Conservation (phyloP, 2,888 invertebrate species). For the Tachystola acroxantha region DNA sequence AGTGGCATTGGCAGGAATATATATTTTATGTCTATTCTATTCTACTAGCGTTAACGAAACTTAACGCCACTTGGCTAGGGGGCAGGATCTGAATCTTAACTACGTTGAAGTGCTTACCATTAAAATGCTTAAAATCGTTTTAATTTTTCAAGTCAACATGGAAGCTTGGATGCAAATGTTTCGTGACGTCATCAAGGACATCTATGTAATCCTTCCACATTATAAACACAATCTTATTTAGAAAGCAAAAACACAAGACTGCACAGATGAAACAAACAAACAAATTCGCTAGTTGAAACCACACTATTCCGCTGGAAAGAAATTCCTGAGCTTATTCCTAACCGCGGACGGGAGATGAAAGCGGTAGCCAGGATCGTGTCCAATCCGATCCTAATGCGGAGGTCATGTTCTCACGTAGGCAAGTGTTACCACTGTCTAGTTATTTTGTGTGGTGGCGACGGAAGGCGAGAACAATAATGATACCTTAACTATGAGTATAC, state of each 20-base stretch:
- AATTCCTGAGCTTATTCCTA: conserved; percentile 8
- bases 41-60: too few species aligned
- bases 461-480: too few species aligned
- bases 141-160: too few species aligned
- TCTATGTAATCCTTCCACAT: not conserved
- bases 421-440: conserved; percentile 9
- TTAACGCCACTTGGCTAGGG: too few species aligned
- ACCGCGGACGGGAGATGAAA: conserved; percentile 7
- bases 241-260: not conserved
- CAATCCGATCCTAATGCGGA: conserved; percentile 13
- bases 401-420: conserved; percentile 20
- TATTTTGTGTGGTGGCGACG: conserved; percentile 9
- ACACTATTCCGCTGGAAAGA: conserved; percentile 6
- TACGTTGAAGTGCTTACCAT: too few species aligned
- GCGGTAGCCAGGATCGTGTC: conserved; percentile 12
- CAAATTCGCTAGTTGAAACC: conserved; percentile 5
- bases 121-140: too few species aligned
- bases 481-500: too few species aligned
- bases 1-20: too few species aligned
- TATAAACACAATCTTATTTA: not conserved
- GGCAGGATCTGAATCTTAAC: too few species aligned
- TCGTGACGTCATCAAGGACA: too few species aligned
- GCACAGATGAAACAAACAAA: conserved; percentile 6
- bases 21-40: too few species aligned
- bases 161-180: too few species aligned